These are phyloP conservation scores for Furcifer pardalis DNA, from an alignment of 2,797 vertebrate genomes.

Conservation along the genomic window DNA sequence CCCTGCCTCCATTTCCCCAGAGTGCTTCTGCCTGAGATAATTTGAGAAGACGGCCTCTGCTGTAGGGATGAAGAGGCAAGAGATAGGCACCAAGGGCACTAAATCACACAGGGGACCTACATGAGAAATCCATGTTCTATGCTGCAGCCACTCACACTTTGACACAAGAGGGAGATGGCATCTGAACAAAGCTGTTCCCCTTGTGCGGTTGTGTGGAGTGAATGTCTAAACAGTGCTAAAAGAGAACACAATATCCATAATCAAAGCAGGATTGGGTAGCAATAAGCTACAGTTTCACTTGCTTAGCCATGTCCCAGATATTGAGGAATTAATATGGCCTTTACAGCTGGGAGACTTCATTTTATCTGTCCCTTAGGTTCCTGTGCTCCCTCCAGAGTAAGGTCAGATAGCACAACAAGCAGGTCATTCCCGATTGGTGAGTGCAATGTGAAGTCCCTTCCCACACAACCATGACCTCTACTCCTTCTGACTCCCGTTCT, in stretches of 20 bases:
- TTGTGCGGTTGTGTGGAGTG: too few relatives aligned
- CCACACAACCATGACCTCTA: rapidly evolving
- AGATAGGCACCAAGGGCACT: neutral
- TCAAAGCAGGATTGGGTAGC: neutral
- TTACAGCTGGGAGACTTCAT: neutral
- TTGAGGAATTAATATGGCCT: neutral
- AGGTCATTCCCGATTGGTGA: rapidly evolving
- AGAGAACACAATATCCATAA: neutral
- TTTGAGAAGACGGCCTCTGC: neutral
- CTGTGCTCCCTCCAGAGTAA: neutral
- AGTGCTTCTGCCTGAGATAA: neutral
- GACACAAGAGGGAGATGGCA: neutral
- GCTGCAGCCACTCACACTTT: neutral
- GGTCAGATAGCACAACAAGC: neutral
- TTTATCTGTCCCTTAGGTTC: too few relatives aligned
- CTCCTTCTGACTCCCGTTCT: neutral
- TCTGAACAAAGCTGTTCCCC: neutral
- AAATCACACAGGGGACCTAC: neutral
- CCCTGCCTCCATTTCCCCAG: neutral
- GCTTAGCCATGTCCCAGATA: neutral
- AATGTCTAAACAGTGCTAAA: neutral
- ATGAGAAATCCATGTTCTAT: neutral
- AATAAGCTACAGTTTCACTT: neutral
- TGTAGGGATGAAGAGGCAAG: neutral
- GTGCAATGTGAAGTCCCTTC: neutral